phyloP scores from a whole-genome alignment of 2,113 vertebrate genomes.

The Mixornis gularis region DNA sequence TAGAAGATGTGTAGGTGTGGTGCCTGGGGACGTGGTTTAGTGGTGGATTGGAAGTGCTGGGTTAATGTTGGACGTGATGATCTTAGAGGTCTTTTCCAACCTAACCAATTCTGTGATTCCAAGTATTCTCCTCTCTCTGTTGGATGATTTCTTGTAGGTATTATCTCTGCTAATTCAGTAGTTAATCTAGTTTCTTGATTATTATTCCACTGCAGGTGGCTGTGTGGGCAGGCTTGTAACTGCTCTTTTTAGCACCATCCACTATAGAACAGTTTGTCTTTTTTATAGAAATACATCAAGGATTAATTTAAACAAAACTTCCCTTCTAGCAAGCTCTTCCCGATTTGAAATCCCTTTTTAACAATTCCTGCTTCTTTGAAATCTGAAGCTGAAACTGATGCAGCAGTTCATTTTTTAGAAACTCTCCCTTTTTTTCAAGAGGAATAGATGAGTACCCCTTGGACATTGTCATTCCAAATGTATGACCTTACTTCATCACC shows the following conservation, averaged over 20 bases:
- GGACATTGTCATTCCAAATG: not conserved
- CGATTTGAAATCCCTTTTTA: not conserved
- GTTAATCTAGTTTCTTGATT: conserved; percentile 45
- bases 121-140: not conserved
- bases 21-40: not conserved
- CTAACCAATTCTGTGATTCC: not conserved
- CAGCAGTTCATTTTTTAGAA: not conserved
- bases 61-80: not conserved
- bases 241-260: conserved; percentile 46
- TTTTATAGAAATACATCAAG: conserved; percentile 35
- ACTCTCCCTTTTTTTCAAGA: not conserved
- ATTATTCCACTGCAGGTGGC: conserved; percentile 44
- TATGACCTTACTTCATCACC: not conserved
- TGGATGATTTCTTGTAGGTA: conserved; percentile 3
- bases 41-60: not conserved
- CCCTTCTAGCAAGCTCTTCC: not conserved
- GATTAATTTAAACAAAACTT: conserved; percentile 18
- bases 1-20: not conserved
- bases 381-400: not conserved
- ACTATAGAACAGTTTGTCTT: not conserved
- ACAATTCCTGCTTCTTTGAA: not conserved
- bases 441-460: not conserved
- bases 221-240: conserved; percentile 25
- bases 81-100: not conserved
- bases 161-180: conserved; percentile 32